These are phyloP conservation scores for Mionectes olivaceus DNA, from an alignment of 2,797 vertebrate species.

Conservation along the genomic window DNA sequence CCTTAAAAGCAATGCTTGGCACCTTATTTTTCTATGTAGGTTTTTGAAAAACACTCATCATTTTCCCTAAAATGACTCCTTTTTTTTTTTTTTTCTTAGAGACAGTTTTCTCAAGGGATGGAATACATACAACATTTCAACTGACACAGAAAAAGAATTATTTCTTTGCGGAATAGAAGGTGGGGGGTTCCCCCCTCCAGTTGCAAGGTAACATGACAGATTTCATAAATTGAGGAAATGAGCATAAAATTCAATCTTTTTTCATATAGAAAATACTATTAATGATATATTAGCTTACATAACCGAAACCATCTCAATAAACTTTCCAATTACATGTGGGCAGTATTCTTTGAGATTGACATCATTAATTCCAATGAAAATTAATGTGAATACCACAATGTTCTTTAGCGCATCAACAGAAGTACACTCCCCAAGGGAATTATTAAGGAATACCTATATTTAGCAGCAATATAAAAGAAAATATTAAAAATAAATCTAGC, in stretches of 20 bases:
- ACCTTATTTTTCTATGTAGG: not conserved
- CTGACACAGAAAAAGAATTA: not conserved
- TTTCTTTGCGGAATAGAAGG: not conserved
- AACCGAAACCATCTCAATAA: not conserved
- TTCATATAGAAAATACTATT: not conserved
- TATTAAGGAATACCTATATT: constrained; percentile 8
- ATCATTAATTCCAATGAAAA: constrained; percentile 35
- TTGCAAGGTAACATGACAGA: not conserved
- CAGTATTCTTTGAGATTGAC: constrained; percentile 7
- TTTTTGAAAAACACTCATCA: not conserved
- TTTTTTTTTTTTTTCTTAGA: not conserved
- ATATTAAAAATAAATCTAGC: not conserved
- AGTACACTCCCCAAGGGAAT: constrained; percentile 23
- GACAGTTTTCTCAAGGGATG: not conserved
- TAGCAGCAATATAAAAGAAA: constrained; percentile 23
- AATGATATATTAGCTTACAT: constrained; percentile 11
- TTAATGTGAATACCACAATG: constrained; percentile 5
- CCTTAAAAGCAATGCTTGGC: not conserved
- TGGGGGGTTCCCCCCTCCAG: not conserved
- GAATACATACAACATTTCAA: not conserved
- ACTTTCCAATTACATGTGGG: not conserved
- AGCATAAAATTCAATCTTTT: constrained; percentile 35
- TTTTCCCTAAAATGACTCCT: not conserved
- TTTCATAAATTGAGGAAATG: not conserved
- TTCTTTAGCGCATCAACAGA: not conserved